Base-by-base conservation (phyloP, 2,797 vertebrate genomes). In the Xyrichtys novacula region DNA sequence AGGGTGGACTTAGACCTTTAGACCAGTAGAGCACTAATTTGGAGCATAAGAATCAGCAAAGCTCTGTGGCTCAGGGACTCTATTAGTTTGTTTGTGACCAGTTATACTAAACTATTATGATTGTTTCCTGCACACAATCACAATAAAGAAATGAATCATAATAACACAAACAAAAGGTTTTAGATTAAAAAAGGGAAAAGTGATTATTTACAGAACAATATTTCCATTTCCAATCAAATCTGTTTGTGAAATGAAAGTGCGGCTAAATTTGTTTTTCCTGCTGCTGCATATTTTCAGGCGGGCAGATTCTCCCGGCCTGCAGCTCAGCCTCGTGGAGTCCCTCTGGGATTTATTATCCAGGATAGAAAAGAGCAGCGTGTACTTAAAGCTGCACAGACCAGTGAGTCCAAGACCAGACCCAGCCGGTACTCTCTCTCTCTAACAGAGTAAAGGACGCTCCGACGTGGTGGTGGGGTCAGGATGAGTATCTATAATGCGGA, bases 321-420 rank as follows among this genome's bases (percentile, higher is more conserved):
- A 66, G 66, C 23, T 23, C 32, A 76, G 85, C 25, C 65, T 66
- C 47, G 42, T 56, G 16, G 38, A 69, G 63, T 89, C 91, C 81
- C 91, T 57, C 63, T 0, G 75, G 91, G 72, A 47, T 85, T 91
- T 81, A 93, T 93, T 93, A 92, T 75, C 32, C 55, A 66, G 52
- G 49, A 65, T 55, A 69, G 54, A 65, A 79, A 76, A 65, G 57
- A 71, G 60, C 65, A 72, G 72, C 70, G 67, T 65, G 76, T 56
- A 28, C 46, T 32, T 38, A 3, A 26, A 28, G 55, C 48, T 68
- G 65, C 59, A 69, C 4, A 52, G 38, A 15, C 48, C 52, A 65
- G 47, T 29, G 53, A 43, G 14, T 46, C 39, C 44, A 66, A 20
- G 55, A 58, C 65, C 62, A 31, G 58, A 38, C 22, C 54, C 39